Conservation (phyloP, 37 sponge, comb jelly and placozoan genomes). For the Geodia barretti region DNA sequence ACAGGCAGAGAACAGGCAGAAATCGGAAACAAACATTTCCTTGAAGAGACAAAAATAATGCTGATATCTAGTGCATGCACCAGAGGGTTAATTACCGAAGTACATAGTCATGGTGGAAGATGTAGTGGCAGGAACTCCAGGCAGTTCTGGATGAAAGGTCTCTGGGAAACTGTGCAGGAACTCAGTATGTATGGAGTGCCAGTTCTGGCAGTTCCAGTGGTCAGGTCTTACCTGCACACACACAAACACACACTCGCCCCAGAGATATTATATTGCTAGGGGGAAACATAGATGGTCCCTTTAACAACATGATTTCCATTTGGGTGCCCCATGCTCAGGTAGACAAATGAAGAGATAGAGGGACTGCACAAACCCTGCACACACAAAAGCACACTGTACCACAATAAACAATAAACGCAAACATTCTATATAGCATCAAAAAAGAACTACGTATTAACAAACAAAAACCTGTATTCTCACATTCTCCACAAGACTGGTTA, state of each 20-base stretch:
- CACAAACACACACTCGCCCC: too few species aligned
- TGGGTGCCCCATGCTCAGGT: too few species aligned
- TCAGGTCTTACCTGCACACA: slow-evolving; percentile 55
- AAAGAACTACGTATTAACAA: too few species aligned
- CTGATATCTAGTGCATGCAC: too few species aligned
- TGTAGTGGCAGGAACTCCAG: slow-evolving; percentile 28
- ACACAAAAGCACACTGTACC: background rate
- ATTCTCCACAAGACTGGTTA: slow-evolving; percentile 47
- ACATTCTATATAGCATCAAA: background rate
- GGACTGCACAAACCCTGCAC: background rate
- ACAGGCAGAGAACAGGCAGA: slow-evolving; percentile 55
- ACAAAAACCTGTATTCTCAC: too few species aligned
- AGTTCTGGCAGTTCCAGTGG: slow-evolving; percentile 56
- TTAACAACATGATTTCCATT: too few species aligned
- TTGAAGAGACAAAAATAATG: slow-evolving; percentile 23
- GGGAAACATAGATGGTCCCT: too few species aligned
- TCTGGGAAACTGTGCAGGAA: slow-evolving; percentile 66
- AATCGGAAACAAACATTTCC: slow-evolving; percentile 79
- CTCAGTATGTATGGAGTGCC: slow-evolving; percentile 39
- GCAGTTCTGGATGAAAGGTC: slow-evolving; percentile 34
- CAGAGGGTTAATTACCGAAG: slow-evolving; percentile 46
- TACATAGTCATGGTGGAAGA: slow-evolving; percentile 64
- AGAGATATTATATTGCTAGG: too few species aligned
- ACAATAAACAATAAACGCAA: background rate
- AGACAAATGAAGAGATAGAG: background rate